These are phyloP conservation scores for Pteruthius melanotis DNA, from an alignment of 2,113 vertebrate species.

Conservation along the genomic window DNA sequence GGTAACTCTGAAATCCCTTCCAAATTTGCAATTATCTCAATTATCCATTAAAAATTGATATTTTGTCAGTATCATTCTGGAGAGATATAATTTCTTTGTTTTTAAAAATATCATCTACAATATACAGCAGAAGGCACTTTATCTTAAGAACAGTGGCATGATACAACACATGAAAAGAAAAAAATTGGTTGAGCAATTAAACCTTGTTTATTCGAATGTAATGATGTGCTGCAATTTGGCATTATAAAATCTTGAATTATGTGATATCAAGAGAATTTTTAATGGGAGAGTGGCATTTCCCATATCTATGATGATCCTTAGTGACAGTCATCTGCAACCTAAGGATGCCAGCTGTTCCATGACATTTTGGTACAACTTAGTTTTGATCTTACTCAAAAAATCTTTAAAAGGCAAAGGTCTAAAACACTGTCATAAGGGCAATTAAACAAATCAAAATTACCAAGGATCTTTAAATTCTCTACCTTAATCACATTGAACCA, in stretches of 20 bases:
- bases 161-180: neutral
- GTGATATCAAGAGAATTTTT: neutral
- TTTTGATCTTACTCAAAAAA: neutral
- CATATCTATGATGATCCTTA: neutral
- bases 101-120: neutral
- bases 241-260: slow-evolving; percentile 35
- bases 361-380: slow-evolving; percentile 49
- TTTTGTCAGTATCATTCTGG: neutral
- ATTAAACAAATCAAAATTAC: neutral
- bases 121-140: neutral
- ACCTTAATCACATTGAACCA: neutral
- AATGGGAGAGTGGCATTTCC: slow-evolving; percentile 26
- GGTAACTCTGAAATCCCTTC: neutral
- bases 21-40: neutral
- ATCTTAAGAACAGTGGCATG: neutral
- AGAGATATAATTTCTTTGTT: neutral
- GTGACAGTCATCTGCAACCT: neutral
- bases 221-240: neutral
- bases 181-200: neutral
- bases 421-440: neutral
- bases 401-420: neutral
- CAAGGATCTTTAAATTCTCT: neutral
- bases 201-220: neutral
- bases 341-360: slow-evolving; percentile 49
- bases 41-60: neutral